A percentile compares a stretch with the other conserved stretches of the same genome.
phyloP scores from a whole-genome alignment of 2,113 vertebrate species.

The Peromyscus californicus region DNA sequence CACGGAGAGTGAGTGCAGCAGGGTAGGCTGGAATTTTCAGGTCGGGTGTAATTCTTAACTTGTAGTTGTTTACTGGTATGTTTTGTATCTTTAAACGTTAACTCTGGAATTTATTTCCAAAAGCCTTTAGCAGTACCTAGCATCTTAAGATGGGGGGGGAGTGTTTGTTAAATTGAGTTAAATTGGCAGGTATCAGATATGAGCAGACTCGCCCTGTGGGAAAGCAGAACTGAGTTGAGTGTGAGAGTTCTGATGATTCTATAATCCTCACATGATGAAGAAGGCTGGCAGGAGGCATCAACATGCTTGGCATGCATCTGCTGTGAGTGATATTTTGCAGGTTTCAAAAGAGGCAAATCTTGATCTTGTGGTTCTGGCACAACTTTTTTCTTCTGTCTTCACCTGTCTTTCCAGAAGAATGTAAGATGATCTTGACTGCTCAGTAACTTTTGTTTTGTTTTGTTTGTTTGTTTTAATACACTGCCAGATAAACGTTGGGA shows the following conservation, averaged over 20 bases:
- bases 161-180: conserved; percentile 15
- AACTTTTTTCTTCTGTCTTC: neutral
- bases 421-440: neutral
- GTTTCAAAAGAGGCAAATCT: neutral
- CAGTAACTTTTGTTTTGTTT: neutral
- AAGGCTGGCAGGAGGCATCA: neutral
- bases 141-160: neutral
- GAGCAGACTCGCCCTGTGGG: neutral
- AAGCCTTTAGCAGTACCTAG: neutral
- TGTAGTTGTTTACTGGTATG: neutral
- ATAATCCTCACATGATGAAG: neutral
- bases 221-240: neutral
- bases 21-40: neutral
- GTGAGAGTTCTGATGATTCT: neutral
- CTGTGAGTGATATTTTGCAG: neutral
- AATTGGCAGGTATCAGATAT: neutral
- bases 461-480: neutral
- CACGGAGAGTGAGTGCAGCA: neutral
- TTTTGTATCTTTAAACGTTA: conserved; percentile 8
- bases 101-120: neutral
- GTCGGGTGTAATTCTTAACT: neutral
- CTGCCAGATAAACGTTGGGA: neutral
- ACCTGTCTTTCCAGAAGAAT: neutral
- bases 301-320: neutral
- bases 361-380: neutral